These are phyloP conservation scores for Campylomormyrus tamandua DNA, from an alignment of 2,113 vertebrate species.

Conservation along the genomic window DNA sequence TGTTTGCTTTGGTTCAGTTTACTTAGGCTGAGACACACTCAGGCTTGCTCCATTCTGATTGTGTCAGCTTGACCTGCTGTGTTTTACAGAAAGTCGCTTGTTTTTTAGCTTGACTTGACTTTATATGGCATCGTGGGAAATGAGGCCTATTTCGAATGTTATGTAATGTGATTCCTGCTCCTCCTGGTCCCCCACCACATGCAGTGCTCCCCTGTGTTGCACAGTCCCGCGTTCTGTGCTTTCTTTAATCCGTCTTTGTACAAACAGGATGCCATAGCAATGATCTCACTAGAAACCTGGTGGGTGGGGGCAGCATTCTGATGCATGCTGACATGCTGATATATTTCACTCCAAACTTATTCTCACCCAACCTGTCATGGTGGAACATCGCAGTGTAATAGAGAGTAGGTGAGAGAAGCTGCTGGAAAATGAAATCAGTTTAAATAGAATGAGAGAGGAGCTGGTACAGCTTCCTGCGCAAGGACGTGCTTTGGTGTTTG, in stretches of 20 bases:
- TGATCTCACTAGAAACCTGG: neutral
- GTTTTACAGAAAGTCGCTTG: neutral
- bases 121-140: neutral
- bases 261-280: neutral
- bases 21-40: neutral
- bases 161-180: neutral
- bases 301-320: neutral
- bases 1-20: neutral
- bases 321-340: neutral
- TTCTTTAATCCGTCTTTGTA: neutral
- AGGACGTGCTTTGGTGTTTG: neutral
- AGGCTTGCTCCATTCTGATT: neutral
- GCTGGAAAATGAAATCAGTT: neutral
- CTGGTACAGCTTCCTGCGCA: neutral
- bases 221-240: neutral
- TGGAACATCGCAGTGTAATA: neutral
- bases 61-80: neutral
- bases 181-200: neutral
- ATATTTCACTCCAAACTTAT: neutral
- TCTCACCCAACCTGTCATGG: neutral
- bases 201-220: neutral
- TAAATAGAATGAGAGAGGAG: neutral
- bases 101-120: neutral
- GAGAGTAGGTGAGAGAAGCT: neutral
- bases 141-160: neutral